Conservation (phyloP, 2,797 vertebrate genomes). For the Phoebastria nigripes region DNA sequence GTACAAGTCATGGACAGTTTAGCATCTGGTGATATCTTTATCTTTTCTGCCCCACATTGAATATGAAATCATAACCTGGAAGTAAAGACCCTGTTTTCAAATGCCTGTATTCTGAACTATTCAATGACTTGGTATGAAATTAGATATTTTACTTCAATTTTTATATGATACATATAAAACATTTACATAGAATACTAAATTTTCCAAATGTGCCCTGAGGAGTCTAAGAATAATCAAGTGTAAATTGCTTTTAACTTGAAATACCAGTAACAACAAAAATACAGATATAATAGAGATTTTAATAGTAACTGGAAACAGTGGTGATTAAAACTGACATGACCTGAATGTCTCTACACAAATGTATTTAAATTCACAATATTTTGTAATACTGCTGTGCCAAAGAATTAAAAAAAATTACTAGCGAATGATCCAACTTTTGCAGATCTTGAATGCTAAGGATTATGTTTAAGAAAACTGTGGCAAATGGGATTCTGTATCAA, state of each 20-base stretch:
- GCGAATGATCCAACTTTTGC: background rate
- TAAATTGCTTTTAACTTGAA: background rate
- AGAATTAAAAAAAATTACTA: background rate
- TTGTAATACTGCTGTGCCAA: background rate
- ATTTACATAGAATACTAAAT: background rate
- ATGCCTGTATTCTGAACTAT: background rate
- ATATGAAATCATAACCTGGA: background rate
- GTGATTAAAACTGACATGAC: conserved; percentile 3
- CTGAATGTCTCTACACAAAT: background rate
- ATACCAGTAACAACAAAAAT: background rate
- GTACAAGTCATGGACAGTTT: background rate
- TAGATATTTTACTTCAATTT: background rate
- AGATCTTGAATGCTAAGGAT: background rate
- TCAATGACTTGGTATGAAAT: background rate
- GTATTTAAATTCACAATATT: background rate
- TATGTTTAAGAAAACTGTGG: background rate
- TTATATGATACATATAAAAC: background rate
- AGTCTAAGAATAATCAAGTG: background rate
- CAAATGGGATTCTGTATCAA: background rate
- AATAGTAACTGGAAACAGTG: background rate
- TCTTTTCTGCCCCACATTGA: background rate
- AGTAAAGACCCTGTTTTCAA: background rate
- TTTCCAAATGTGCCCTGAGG: background rate
- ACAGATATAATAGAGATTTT: background rate
- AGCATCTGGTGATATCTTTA: background rate